Evolutionary conservation across 2,113 vertebrate species (phyloP), one percentile per base, ranked within the genome.

Genomic region (Oreotrochilus melanogaster): DNA sequence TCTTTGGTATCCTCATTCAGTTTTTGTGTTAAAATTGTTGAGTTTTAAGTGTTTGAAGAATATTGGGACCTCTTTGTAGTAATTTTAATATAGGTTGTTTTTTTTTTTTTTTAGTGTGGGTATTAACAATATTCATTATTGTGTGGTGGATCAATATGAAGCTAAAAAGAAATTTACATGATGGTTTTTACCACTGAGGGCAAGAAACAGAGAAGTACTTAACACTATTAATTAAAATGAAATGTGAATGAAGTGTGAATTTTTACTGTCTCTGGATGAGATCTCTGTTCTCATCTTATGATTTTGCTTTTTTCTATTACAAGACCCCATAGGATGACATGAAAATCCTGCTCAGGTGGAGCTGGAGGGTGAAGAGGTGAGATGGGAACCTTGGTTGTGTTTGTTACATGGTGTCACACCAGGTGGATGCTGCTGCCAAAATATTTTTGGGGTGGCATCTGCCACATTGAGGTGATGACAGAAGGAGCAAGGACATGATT

Each of bases 171-270:
- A 95, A 93, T 94, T 66, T 80, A 21, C 28, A 19, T 45, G 18
- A 67, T 37, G 45, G 14, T 23, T 72, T 94, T 80, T 53, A 88
- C 53, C 67, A 50, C 10, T 95, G 11, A 47, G 39, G 69, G 37
- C 24, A 25, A 95, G 69, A 73, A 87, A 79, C 62, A 48, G 62
- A 1, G 3, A 76, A 62, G 33, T 48, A 50, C 8, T 83, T 50
- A 88, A 93, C 79, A 13, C 18, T 35, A 92, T 86, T 91, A 86
- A 89, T 92, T 86, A 91, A 92, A 86, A 83, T 78, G 80, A 81
- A 80, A 53, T 76, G 30, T 73, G 5, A 86, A 83, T 78, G 80
- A 81, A 80, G 50, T 76, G 30, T 70, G 5, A 14, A 4, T 37
- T 92, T 76, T 54, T 23, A 65, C 88, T 23, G 89, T 25, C 14